Percentiles rank a stretch among this genome's conserved stretches.
Evolutionary conservation across 2,113 vertebrate species (phyloP).

Genomic region (Prunella himalayana): DNA sequence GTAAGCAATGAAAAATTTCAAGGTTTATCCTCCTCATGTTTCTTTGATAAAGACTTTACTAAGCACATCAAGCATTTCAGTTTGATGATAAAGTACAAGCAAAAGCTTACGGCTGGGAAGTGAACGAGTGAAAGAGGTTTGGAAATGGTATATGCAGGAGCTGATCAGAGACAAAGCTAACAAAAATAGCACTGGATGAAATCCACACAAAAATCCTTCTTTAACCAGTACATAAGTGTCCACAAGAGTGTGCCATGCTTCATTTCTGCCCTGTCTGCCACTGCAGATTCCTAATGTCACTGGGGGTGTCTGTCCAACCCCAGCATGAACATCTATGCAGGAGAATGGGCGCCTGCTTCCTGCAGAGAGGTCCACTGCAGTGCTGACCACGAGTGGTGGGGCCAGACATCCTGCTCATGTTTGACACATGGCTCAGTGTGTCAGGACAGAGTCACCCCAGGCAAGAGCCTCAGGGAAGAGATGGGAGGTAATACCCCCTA

Average conservation of each 20-base stretch:
- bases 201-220: neutral
- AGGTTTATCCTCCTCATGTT: neutral
- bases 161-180: neutral
- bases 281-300: neutral
- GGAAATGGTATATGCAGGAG: neutral
- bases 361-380: neutral
- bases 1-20: neutral
- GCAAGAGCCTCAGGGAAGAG: neutral
- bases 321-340: rapidly evolving
- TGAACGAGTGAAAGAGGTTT: neutral
- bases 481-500: neutral
- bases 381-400: rapidly evolving
- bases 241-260: neutral
- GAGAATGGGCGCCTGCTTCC: neutral
- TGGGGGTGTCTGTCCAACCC: neutral
- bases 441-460: neutral
- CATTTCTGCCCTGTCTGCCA: neutral
- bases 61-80: neutral
- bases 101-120: neutral
- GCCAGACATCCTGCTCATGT: rapidly evolving
- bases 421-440: rapidly evolving
- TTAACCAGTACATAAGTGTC: neutral
- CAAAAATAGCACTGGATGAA: neutral
- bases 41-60: neutral
- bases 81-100: neutral